These are phyloP conservation scores for Harpegnathos saltator DNA, from an alignment of 1,140 invertebrate genomes.

Conservation along the genomic window DNA sequence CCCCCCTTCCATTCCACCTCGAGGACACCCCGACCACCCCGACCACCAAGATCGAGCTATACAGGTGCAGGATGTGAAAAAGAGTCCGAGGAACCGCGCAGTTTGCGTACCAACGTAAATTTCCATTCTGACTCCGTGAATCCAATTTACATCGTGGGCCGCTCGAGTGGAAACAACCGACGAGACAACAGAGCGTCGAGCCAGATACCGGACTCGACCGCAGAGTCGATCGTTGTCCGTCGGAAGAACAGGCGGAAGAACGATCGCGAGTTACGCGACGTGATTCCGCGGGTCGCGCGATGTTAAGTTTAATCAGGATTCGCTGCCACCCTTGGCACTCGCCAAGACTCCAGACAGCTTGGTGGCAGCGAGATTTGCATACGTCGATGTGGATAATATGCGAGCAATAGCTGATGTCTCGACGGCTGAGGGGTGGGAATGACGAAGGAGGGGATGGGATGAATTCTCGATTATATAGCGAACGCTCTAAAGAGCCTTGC, in stretches of 20 bases:
- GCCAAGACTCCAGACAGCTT: conserved; percentile 30
- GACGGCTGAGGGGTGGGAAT: conserved; percentile 9
- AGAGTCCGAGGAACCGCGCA: conserved; percentile 16
- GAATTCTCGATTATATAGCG: not conserved
- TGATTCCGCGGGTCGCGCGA: conserved; percentile 3
- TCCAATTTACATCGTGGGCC: conserved; percentile 63
- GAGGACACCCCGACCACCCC: not conserved
- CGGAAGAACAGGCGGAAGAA: conserved; percentile 22
- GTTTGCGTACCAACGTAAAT: conserved; percentile 63
- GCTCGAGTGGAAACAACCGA: conserved; percentile 48
- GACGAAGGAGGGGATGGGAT: not conserved
- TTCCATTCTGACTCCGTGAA: conserved; percentile 66
- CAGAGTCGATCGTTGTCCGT: conserved; percentile 31
- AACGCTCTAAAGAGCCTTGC: not conserved
- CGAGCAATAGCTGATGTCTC: not conserved
- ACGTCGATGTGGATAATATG: conserved; percentile 1
- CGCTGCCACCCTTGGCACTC: not conserved
- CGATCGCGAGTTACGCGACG: conserved; percentile 16
- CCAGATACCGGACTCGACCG: conserved; percentile 15
- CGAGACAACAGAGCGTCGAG: conserved; percentile 47
- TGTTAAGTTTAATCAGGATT: conserved; percentile 47
- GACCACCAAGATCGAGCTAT: conserved; percentile 24
- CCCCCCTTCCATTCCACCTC: not conserved
- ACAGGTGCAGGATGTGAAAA: conserved; percentile 50
- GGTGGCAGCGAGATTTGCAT: conserved; percentile 33